Percentiles rank a stretch among this genome's conserved stretches.
Evolutionary conservation across 2,888 invertebrate species (phyloP).

Genomic region (Orthosia incerta): DNA sequence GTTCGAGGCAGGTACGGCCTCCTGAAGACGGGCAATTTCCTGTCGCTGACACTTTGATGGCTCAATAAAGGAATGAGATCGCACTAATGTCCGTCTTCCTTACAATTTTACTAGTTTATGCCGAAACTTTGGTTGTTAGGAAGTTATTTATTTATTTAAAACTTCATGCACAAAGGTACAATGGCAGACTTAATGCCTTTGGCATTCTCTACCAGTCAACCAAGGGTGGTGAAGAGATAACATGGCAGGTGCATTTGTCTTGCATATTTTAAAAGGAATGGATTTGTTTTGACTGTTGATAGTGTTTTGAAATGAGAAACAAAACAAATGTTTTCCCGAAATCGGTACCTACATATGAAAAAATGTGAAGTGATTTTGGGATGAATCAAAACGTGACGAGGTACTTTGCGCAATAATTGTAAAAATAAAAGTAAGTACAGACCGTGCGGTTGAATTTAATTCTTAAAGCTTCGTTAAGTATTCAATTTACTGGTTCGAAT

Average conservation of each 20-base stretch:
- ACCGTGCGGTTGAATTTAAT: neutral
- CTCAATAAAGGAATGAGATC: conserved; percentile 62
- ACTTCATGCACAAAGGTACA: too few relatives aligned
- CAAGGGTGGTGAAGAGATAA: too few relatives aligned
- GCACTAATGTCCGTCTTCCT: conserved; percentile 48
- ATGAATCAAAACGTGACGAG: neutral
- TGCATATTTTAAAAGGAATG: neutral
- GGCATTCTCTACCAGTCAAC: too few relatives aligned
- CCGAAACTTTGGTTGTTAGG: neutral
- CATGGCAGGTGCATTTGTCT: too few relatives aligned
- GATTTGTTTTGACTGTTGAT: neutral
- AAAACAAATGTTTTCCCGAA: too few relatives aligned
- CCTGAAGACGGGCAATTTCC: conserved; percentile 48
- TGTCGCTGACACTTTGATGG: conserved; percentile 66
- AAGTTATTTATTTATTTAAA: too few relatives aligned
- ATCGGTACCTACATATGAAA: too few relatives aligned
- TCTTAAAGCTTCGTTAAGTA: conserved; percentile 2
- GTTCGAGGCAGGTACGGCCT: conserved; percentile 31
- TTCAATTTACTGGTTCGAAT: neutral
- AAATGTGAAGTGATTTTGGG: neutral
- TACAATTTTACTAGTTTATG: conserved; percentile 4
- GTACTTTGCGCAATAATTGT: neutral
- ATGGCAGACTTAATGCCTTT: too few relatives aligned
- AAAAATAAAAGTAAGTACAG: neutral
- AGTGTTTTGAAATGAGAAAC: too few relatives aligned